A percentile compares a stretch with the other conserved stretches of the same genome.
These are phyloP conservation scores for Acipenser transmontanus DNA, from an alignment of 2,797 vertebrate genomes.

Conservation along the genomic window DNA sequence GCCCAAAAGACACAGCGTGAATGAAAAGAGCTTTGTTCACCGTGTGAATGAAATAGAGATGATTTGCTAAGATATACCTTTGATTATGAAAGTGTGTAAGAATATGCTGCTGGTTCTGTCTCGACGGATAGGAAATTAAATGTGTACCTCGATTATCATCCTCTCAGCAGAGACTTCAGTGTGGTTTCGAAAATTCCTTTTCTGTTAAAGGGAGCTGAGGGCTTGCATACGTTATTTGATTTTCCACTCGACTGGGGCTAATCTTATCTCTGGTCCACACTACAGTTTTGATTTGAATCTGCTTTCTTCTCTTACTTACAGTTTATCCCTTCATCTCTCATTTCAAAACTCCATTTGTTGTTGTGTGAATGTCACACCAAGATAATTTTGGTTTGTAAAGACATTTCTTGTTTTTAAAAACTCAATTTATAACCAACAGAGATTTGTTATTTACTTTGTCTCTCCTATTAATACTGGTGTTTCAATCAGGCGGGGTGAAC, in stretches of 20 bases:
- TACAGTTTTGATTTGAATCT: neutral
- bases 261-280: neutral
- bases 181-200: neutral
- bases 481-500: too few relatives aligned
- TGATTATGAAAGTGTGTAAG: neutral
- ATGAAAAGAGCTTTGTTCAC: neutral
- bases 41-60: neutral
- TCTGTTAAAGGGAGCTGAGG: neutral
- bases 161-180: neutral
- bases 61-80: neutral
- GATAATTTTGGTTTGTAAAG: neutral
- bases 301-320: neutral
- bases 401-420: neutral
- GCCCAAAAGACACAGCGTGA: neutral
- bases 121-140: neutral
- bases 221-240: neutral
- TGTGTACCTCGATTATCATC: neutral
- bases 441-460: too few relatives aligned
- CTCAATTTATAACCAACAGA: too few relatives aligned
- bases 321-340: neutral
- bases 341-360: neutral
- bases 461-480: too few relatives aligned
- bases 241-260: neutral
- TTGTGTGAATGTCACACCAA: neutral
- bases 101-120: neutral